Percentiles rank a stretch among this genome's conserved stretches.
Evolutionary conservation across 2,888 invertebrate species (phyloP).

Genomic region (Drosophila falleni): DNA sequence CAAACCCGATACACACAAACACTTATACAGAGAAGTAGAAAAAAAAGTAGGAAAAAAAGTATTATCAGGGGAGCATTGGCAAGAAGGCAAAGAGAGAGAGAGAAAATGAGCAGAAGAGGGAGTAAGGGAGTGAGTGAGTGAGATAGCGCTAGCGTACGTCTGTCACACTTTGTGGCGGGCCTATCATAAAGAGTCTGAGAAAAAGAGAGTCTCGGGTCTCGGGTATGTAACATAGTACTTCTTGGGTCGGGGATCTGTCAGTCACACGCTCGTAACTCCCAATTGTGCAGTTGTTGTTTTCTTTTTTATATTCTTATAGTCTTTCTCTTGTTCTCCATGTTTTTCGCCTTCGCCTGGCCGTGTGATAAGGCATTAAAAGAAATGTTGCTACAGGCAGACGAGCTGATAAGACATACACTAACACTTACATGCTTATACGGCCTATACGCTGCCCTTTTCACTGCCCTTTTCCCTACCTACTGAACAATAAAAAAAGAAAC

Average conservation of each 20-base stretch:
- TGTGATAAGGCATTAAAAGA: constrained; percentile 80
- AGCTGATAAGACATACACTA: constrained; percentile 68
- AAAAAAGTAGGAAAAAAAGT: constrained; percentile 37
- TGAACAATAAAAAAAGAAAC: constrained; percentile 41
- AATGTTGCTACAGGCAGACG: constrained; percentile 75
- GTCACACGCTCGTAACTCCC: constrained; percentile 77
- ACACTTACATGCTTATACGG: constrained; percentile 36
- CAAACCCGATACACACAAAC: constrained; percentile 37
- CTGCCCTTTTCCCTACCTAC: constrained; percentile 4
- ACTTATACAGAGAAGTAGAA: constrained; percentile 1
- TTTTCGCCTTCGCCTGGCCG: constrained; percentile 38
- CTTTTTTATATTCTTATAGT: too few species aligned
- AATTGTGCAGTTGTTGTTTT: constrained; percentile 70
- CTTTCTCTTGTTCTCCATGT: constrained; percentile 18
- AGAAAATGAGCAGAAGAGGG: not conserved
- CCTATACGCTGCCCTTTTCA: constrained; percentile 8
- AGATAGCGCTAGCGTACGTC: constrained; percentile 34
- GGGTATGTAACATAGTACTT: not conserved
- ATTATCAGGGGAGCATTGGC: constrained; percentile 63
- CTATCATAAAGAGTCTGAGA: constrained; percentile 54
- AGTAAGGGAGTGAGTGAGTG: constrained; percentile 24
- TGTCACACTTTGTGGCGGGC: constrained; percentile 49
- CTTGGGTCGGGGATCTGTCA: constrained; percentile 45
- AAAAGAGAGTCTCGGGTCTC: constrained; percentile 3
- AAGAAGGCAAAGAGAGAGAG: constrained; percentile 10